A percentile compares a stretch with the other conserved stretches of the same genome.
These are phyloP conservation scores for Bursaphelenchus okinawaensis DNA, from an alignment of 2,888 invertebrate genomes.

Conservation along the genomic window DNA sequence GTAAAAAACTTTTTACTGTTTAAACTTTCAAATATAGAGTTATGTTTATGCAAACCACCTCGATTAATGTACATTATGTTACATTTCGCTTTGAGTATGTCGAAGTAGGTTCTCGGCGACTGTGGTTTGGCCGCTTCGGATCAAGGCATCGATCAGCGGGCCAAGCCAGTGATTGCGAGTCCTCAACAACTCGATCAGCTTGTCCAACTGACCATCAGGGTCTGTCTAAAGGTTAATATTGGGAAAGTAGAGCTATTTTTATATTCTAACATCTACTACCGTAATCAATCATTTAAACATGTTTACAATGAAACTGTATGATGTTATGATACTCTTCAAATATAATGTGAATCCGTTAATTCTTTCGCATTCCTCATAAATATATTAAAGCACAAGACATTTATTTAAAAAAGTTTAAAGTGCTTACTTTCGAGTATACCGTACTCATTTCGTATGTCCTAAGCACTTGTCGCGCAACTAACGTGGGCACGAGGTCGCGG, in stretches of 20 bases:
- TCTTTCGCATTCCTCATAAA: too few species aligned
- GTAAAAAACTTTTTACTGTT: too few species aligned
- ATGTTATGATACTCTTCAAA: too few species aligned
- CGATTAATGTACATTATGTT: too few species aligned
- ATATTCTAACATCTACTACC: too few species aligned
- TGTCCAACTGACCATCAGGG: conserved; percentile 37
- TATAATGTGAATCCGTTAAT: too few species aligned
- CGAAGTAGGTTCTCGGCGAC: conserved; percentile 19
- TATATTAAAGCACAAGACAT: too few species aligned
- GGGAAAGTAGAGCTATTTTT: neutral
- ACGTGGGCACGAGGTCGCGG: conserved; percentile 45
- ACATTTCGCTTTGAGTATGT: neutral
- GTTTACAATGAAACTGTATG: too few species aligned
- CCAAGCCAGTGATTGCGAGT: conserved; percentile 53
- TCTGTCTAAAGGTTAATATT: conserved; percentile 8
- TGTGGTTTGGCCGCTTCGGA: conserved; percentile 43
- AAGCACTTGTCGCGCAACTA: conserved; percentile 50
- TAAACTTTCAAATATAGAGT: too few species aligned
- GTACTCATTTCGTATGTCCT: conserved; percentile 47
- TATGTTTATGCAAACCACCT: too few species aligned
- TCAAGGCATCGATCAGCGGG: conserved; percentile 48
- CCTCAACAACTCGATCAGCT: conserved; percentile 47
- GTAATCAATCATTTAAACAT: too few species aligned
- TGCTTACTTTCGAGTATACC: conserved; percentile 43
- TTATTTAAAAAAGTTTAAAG: neutral